phyloP scores from a whole-genome alignment of 2,888 invertebrate genomes.

The Xestia sexstrigata region DNA sequence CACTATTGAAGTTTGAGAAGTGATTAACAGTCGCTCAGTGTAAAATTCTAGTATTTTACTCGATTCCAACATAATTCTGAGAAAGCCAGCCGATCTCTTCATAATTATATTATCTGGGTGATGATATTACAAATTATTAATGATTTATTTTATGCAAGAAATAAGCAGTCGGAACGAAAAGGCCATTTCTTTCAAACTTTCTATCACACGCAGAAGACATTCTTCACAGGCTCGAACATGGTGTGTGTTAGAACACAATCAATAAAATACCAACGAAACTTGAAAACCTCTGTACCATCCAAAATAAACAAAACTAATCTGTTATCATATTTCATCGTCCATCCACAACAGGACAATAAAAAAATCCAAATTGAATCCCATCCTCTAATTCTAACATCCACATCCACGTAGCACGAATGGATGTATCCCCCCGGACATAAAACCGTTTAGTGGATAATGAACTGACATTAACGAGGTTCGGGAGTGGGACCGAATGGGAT shows the following conservation, averaged over 20 bases:
- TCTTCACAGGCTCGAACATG: too few relatives aligned
- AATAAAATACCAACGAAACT: background rate
- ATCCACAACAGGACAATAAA: conserved; percentile 12
- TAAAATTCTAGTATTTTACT: background rate
- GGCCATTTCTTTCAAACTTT: background rate
- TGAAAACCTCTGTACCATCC: background rate
- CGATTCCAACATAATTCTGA: too few relatives aligned
- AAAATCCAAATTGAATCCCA: conserved; percentile 47
- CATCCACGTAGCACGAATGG: conserved; percentile 48
- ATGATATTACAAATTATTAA: background rate
- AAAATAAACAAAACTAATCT: background rate
- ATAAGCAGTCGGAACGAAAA: background rate
- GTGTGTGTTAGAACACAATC: background rate
- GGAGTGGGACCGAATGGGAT: conserved; percentile 42
- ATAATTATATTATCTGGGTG: background rate
- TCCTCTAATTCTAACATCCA: conserved; percentile 58
- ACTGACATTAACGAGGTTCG: conserved; percentile 61
- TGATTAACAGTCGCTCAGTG: background rate
- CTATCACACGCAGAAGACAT: too few relatives aligned
- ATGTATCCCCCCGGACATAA: conserved; percentile 66
- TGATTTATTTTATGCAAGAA: background rate
- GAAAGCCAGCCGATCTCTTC: background rate
- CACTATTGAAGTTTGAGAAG: background rate
- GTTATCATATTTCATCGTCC: background rate
- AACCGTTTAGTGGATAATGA: conserved; percentile 69